A percentile compares a stretch with the other conserved stretches of the same genome.
These are phyloP conservation scores for Apteryx owenii DNA, from an alignment of 2,113 vertebrate species.

Conservation along the genomic window DNA sequence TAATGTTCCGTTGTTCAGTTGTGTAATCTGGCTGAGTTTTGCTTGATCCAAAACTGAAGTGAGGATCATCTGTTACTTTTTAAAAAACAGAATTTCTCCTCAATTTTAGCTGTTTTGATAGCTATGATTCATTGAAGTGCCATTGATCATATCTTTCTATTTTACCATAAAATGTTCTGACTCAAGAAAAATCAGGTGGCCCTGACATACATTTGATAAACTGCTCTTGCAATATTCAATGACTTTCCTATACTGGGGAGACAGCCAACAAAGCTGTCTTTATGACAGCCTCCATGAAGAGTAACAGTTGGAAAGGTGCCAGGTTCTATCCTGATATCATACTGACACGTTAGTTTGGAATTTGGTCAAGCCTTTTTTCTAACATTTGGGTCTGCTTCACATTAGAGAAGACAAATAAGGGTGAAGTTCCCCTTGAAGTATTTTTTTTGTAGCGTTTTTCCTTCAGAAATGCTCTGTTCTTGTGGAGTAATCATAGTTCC, in stretches of 20 bases:
- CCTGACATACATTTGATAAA: neutral
- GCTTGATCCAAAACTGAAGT: neutral
- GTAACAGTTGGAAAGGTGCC: neutral
- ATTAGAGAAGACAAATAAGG: neutral
- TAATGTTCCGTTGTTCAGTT: neutral
- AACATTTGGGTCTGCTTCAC: neutral
- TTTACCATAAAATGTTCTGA: neutral
- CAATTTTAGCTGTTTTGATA: neutral
- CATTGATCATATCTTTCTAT: neutral
- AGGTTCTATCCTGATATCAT: neutral
- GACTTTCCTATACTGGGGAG: constrained; percentile 24
- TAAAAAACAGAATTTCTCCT: neutral
- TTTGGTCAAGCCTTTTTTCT: neutral
- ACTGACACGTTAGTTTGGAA: neutral
- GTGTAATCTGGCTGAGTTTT: neutral
- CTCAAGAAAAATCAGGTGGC: neutral
- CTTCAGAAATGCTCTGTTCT: neutral
- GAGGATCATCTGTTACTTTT: neutral
- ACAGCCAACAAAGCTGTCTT: neutral
- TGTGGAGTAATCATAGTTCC: neutral
- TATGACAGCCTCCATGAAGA: neutral
- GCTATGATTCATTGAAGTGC: neutral
- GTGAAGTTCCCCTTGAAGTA: neutral
- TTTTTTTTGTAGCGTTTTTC: neutral
- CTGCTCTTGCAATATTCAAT: neutral